phyloP scores from a whole-genome alignment of 2,797 vertebrate species.

The Sebastolobus altivelis region DNA sequence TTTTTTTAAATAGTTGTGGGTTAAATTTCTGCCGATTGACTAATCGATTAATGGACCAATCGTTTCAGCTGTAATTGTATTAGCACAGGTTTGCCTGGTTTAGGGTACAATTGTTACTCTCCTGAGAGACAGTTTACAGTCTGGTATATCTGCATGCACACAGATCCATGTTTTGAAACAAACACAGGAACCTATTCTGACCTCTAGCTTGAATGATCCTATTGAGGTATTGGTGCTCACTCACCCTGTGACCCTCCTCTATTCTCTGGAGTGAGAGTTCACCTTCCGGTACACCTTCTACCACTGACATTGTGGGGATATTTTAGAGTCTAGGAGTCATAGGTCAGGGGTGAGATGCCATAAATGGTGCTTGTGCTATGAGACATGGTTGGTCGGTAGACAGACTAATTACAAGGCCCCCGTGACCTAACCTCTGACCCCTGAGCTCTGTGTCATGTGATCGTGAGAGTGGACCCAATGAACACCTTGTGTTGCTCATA shows the following conservation, averaged over 20 bases:
- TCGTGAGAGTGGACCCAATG: constrained; percentile 35
- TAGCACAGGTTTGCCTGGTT: constrained; percentile 6
- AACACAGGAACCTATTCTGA: constrained; percentile 6
- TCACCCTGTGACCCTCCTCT: constrained; percentile 15
- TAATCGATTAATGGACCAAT: not conserved
- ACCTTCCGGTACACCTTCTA: constrained; percentile 36
- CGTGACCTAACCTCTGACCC: constrained; percentile 81
- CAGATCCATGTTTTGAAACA: constrained; percentile 8
- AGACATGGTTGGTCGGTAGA: constrained; percentile 71
- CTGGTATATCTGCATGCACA: not conserved
- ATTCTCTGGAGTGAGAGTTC: constrained; percentile 56
- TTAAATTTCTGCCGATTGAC: not conserved
- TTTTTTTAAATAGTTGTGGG: not conserved
- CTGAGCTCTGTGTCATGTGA: constrained; percentile 60
- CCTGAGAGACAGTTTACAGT: not conserved
- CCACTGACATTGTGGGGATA: constrained; percentile 60
- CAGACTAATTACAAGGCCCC: constrained; percentile 76
- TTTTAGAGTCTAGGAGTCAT: constrained; percentile 71
- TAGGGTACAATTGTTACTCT: not conserved
- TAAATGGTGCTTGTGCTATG: constrained; percentile 69
- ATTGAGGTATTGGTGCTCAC: constrained; percentile 16
- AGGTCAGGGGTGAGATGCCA: constrained; percentile 83
- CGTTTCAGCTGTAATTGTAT: not conserved
- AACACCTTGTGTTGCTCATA: not conserved
- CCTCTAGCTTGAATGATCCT: constrained; percentile 24